Percentiles rank a stretch among this genome's conserved stretches.
Conservation (phyloP, 2,888 invertebrate species). For the Ommatoiulus sabulosus region DNA sequence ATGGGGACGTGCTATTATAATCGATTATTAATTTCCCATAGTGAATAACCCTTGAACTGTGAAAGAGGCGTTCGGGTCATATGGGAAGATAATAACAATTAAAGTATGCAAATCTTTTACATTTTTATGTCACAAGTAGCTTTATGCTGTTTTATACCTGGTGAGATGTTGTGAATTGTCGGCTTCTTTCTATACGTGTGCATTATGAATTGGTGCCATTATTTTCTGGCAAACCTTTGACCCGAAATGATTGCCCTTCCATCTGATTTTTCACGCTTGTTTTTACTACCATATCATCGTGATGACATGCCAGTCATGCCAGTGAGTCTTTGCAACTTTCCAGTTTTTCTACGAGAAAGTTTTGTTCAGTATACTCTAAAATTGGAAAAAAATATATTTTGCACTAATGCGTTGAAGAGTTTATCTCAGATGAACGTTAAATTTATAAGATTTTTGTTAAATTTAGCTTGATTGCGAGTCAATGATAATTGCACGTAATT, state of each 20-base stretch:
- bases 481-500: no score
- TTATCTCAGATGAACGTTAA: no score
- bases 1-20: constrained; percentile 12
- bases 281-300: not conserved
- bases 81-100: not conserved
- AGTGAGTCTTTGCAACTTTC: no score
- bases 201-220: not conserved
- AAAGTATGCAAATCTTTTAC: not conserved
- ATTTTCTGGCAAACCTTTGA: not conserved
- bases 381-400: no score
- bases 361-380: no score
- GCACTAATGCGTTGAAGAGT: no score
- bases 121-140: not conserved
- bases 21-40: not conserved
- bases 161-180: not conserved
- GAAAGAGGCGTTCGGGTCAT: not conserved
- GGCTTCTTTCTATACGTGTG: not conserved
- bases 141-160: not conserved
- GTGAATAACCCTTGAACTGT: not conserved
- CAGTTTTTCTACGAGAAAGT: no score
- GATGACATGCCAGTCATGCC: no score
- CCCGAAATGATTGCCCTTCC: not conserved
- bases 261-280: not conserved
- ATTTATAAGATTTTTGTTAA: no score
- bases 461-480: no score